Conservation (phyloP, 2,888 invertebrate genomes). For the Eueremaeus valkanovi region DNA sequence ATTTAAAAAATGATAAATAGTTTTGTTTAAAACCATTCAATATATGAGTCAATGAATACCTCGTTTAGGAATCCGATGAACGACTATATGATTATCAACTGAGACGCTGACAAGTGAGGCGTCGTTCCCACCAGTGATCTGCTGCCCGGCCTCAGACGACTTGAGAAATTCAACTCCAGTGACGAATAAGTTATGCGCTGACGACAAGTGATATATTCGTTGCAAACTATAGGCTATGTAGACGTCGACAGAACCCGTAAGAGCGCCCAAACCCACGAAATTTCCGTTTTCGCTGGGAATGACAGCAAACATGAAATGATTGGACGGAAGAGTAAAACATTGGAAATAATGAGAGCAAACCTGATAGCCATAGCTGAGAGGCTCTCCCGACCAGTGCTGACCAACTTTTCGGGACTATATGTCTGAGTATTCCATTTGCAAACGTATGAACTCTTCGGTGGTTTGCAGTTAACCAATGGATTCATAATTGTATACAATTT, state of each 20-base stretch:
- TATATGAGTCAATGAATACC: slow-evolving; percentile 41
- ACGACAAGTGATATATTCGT: slow-evolving; percentile 74
- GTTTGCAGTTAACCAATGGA: slow-evolving; percentile 63
- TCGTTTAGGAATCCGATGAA: slow-evolving; percentile 69
- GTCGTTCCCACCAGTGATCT: slow-evolving; percentile 58
- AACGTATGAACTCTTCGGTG: slow-evolving; percentile 61
- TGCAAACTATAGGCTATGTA: slow-evolving; percentile 85
- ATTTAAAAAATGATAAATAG: slow-evolving; percentile 27
- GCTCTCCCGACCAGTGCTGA: slow-evolving; percentile 64
- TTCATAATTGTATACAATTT: slow-evolving; percentile 69
- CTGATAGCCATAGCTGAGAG: slow-evolving; percentile 75
- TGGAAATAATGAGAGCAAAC: slow-evolving; percentile 48
- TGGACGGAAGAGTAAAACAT: slow-evolving; percentile 47
- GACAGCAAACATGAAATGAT: slow-evolving; percentile 45
- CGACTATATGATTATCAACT: slow-evolving; percentile 86
- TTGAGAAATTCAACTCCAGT: slow-evolving; percentile 93
- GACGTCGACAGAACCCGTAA: slow-evolving; percentile 86
- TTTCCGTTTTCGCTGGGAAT: slow-evolving; percentile 73
- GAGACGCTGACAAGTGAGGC: slow-evolving; percentile 90
- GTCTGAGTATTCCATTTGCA: slow-evolving; percentile 72
- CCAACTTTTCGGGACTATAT: slow-evolving; percentile 59
- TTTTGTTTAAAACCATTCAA: background rate
- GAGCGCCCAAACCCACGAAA: slow-evolving; percentile 86
- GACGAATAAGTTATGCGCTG: slow-evolving; percentile 93
- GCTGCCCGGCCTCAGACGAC: slow-evolving; percentile 47